Base-by-base conservation (phyloP, 2,797 vertebrate species). In the Myiotriccus ornatus region DNA sequence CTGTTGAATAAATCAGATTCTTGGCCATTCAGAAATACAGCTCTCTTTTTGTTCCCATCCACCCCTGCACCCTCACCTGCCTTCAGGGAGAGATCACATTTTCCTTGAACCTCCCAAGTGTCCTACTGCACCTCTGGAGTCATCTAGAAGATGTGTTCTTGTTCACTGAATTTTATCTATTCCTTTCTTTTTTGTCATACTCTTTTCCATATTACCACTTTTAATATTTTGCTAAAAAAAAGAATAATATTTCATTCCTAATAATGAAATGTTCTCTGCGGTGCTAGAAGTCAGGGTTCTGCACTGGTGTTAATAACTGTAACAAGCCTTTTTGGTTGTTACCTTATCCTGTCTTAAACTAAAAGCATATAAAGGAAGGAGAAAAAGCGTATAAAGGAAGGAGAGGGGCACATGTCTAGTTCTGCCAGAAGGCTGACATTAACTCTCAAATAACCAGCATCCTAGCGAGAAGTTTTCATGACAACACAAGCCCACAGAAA, bases 1-100 rank as follows among this genome's bases (percentile, higher is more conserved):
- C 22, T 59, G 3, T 52, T 84, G 59, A 32, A 59, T 7, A 85
- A 55, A 52, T 65, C 28, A 85, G 59, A 47, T 9, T 4, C n/a
- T n/a, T 22, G 43, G 17, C 43, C 62, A 22, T 24, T 53, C 50
- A 69, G 55, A 89, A 53, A 86, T 60, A 37, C 1, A 53, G 4
- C 2, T 37, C 4, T 53, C 12, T 65, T 57, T 79, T 30, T 92
- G 7, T 86, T 83, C 41, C 35, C 0, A 0, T 64, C 12, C 7
- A 19, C 34, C 32, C 11, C 28, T 84, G 77, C 12, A 55, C 3
- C 6, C 37, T 62, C 70, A 53, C 7, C 14, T 79, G 37, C 37
- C 19, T 81, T 79, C 49, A 81, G 23, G 46, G 20, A 57, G 49
- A 81, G 13, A 53, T 25, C 23, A 49, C 4, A 4, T 57, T 76